These are phyloP conservation scores for Lethenteron reissneri DNA, from an alignment of 2,113 vertebrate genomes.

Conservation along the genomic window DNA sequence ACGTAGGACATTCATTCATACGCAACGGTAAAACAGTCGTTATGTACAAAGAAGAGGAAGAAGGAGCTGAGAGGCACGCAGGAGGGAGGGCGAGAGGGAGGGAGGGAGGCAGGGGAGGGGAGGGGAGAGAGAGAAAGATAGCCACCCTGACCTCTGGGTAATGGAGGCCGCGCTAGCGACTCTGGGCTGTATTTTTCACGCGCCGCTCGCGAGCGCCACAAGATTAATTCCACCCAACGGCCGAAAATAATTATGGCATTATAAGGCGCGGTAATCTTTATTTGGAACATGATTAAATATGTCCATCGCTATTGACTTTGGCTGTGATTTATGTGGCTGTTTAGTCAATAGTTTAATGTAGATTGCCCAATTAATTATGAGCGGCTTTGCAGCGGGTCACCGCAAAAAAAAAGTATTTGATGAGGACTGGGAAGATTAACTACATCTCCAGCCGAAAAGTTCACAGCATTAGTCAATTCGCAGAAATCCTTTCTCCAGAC, in stretches of 20 bases:
- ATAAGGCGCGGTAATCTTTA: slow-evolving; percentile 81
- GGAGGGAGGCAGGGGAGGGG: background rate
- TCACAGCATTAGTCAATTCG: slow-evolving; percentile 1
- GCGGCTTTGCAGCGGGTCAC: slow-evolving; percentile 47
- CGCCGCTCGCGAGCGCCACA: slow-evolving; percentile 32
- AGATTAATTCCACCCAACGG: slow-evolving; percentile 79
- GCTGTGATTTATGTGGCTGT: slow-evolving; percentile 97
- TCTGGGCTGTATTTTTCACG: background rate
- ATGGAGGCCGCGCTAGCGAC: background rate
- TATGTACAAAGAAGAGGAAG: background rate
- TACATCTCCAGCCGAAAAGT: slow-evolving; percentile 2
- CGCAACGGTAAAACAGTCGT: background rate
- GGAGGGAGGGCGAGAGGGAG: background rate
- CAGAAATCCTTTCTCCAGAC: slow-evolving; percentile 31
- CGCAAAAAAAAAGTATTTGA: slow-evolving; percentile 38
- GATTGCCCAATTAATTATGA: slow-evolving; percentile 99
- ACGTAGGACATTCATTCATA: background rate
- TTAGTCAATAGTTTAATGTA: slow-evolving; percentile 98
- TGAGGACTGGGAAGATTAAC: slow-evolving; percentile 24
- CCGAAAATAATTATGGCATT: slow-evolving; percentile 85
- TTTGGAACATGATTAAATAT: slow-evolving; percentile 97
- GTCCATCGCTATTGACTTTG: slow-evolving; percentile 85
- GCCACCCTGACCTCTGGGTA: slow-evolving; percentile 4
- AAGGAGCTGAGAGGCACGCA: background rate
- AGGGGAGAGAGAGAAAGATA: background rate